These are phyloP conservation scores for Equus przewalskii DNA, from an alignment of 2,113 vertebrate species.

Conservation along the genomic window DNA sequence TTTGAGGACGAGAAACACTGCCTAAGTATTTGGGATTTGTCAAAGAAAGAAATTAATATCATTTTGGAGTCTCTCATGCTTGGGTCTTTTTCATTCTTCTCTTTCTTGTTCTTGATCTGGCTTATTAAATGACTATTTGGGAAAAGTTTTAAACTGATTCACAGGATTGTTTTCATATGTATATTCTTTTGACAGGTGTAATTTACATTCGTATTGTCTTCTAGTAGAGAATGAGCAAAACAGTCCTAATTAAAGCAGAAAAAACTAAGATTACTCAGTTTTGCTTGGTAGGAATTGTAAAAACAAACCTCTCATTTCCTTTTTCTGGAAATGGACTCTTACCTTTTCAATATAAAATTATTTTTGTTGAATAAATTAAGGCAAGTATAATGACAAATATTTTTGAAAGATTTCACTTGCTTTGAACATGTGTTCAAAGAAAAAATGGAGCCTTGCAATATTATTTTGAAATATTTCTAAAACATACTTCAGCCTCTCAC, in stretches of 20 bases:
- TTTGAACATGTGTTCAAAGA: not conserved
- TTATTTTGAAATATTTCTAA: slow-evolving; percentile 9
- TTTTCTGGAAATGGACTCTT: not conserved
- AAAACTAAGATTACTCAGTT: not conserved
- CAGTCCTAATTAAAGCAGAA: not conserved
- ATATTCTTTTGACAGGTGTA: not conserved
- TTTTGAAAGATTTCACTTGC: not conserved
- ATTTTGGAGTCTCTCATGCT: not conserved
- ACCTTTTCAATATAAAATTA: not conserved
- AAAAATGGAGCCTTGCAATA: not conserved
- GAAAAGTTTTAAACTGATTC: not conserved
- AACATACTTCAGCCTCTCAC: not conserved
- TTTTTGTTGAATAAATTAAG: not conserved
- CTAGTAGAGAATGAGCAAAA: not conserved
- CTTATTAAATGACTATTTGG: not conserved
- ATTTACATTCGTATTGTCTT: not conserved
- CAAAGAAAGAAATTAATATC: not conserved
- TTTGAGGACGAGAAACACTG: not conserved
- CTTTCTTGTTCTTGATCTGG: not conserved
- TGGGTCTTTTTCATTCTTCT: not conserved
- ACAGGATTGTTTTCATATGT: not conserved
- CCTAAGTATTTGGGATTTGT: not conserved
- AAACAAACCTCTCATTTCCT: not conserved
- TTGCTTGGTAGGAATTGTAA: not conserved
- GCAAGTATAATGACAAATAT: not conserved